Conservation (phyloP, 2,888 invertebrate species). For the Congeria kusceri region DNA sequence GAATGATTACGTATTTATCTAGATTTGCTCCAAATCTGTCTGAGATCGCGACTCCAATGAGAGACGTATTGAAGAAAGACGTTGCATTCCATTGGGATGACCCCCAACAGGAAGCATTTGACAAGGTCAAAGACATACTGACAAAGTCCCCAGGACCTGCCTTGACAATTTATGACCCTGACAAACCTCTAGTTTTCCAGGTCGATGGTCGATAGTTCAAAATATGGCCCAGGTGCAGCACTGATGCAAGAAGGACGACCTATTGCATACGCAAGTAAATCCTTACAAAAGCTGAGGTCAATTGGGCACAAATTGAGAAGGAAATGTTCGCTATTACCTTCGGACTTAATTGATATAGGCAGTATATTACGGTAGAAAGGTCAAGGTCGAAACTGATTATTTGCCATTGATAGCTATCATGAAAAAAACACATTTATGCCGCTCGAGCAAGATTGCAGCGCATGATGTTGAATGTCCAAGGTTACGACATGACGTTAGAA, state of each 20-base stretch:
- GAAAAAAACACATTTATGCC: conserved; percentile 21
- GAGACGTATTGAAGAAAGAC: conserved; percentile 1
- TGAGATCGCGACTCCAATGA: background rate
- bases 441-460: conserved; percentile 31
- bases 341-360: conserved; percentile 46
- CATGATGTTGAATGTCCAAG: conserved; percentile 26
- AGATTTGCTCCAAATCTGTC: conserved; percentile 26
- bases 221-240: conserved; percentile 55
- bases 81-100: background rate
- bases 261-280: conserved; percentile 57
- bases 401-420: conserved; percentile 48
- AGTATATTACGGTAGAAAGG: conserved; percentile 52
- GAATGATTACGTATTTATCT: conserved; percentile 17
- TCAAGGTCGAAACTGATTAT: conserved; percentile 56
- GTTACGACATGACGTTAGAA: conserved; percentile 27
- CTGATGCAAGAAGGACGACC: conserved; percentile 63
- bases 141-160: conserved; percentile 21
- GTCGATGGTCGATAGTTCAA: conserved; percentile 51
- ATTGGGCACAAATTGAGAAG: conserved; percentile 60
- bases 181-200: conserved; percentile 16
- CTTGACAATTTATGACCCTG: background rate
- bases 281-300: conserved; percentile 54
- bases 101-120: conserved; percentile 31
- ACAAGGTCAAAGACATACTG: conserved; percentile 42
- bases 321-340: conserved; percentile 57